phyloP scores from a whole-genome alignment of 2,888 invertebrate genomes.

The Lysandra coridon region DNA sequence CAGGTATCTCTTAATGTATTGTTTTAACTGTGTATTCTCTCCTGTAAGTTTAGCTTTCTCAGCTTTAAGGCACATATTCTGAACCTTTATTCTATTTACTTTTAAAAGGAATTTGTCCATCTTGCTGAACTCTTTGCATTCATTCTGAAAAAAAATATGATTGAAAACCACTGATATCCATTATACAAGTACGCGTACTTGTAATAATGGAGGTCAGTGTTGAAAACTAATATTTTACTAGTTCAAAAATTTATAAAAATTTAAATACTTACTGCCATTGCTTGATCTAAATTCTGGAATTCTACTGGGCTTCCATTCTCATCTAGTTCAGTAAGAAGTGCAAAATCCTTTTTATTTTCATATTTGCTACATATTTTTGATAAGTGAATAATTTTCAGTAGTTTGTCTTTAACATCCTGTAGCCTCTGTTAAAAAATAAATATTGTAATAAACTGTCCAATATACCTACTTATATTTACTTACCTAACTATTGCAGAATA shows the following conservation, averaged over 20 bases:
- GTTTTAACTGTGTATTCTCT: slow-evolving; percentile 84
- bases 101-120: slow-evolving; percentile 86
- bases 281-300: slow-evolving; percentile 61
- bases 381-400: slow-evolving; percentile 81
- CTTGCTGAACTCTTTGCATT: slow-evolving; percentile 77
- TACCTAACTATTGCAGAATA: too few species aligned
- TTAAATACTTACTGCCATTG: slow-evolving; percentile 63
- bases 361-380: slow-evolving; percentile 83
- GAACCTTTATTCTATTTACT: slow-evolving; percentile 67
- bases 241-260: background rate
- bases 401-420: slow-evolving; percentile 76
- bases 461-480: too few species aligned
- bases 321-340: slow-evolving; percentile 46
- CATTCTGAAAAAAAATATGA: slow-evolving; percentile 52
- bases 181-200: too few species aligned
- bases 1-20: slow-evolving; percentile 82
- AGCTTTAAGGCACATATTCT: slow-evolving; percentile 63
- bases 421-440: slow-evolving; percentile 62
- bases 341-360: slow-evolving; percentile 82
- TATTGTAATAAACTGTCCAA: background rate
- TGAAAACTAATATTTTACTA: background rate
- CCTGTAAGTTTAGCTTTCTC: slow-evolving; percentile 70
- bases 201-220: too few species aligned
- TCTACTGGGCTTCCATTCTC: slow-evolving; percentile 48
- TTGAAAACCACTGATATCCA: too few species aligned